Base-by-base conservation (phyloP, 1,140 invertebrate genomes). In the Mya arenaria region DNA sequence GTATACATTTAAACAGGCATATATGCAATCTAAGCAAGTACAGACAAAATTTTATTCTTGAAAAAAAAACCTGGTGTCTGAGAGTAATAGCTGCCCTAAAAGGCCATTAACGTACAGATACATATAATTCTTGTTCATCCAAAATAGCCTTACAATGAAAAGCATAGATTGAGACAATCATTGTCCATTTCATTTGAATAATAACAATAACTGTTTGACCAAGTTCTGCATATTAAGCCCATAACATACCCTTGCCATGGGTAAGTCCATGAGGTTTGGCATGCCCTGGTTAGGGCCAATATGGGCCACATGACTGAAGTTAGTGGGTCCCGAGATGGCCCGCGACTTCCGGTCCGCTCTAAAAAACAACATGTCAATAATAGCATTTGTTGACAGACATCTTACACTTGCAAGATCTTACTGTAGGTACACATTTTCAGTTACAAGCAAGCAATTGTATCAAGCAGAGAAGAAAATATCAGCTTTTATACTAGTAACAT, bases 281-380 rank as follows among this genome's bases (percentile, higher is more conserved):
- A 98, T 96, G 30, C 89, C 88, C 73, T 91, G 89, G 69, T 97
- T 98, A 75, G 98, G 98, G 56, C 98, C 98, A 97, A 99, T 98
- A 92, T 99, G 99, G 86, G 97, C 97, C 82, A 99, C 97, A 93
- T 99, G 99, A 89, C 98, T 98, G 93, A 99, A 99, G 94, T 99
- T 99, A n/a, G 97, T 98, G 13, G 99, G 99, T 15, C 97, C 97
- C 19, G 98, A 99, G 90, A 99, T 99, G 92, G 99, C 95, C 91
- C 97, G 97, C 8, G 97, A 98, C 83, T 97, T 95, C 80, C 98
- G 95, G 92, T 99, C 97, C 48, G 95, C 95, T 90, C 96, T 95
- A 84, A 30, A 86, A 86, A 52, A n/a, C n/a, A n/a, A n/a, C n/a
- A n/a, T n/a, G n/a, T n/a, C n/a, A n/a, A n/a, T n/a, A n/a, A n/a